A percentile compares a stretch with the other conserved stretches of the same genome.
These are phyloP conservation scores for Luidia sarsii DNA, from an alignment of 53 echinoderm and acorn worm species.

Conservation along the genomic window DNA sequence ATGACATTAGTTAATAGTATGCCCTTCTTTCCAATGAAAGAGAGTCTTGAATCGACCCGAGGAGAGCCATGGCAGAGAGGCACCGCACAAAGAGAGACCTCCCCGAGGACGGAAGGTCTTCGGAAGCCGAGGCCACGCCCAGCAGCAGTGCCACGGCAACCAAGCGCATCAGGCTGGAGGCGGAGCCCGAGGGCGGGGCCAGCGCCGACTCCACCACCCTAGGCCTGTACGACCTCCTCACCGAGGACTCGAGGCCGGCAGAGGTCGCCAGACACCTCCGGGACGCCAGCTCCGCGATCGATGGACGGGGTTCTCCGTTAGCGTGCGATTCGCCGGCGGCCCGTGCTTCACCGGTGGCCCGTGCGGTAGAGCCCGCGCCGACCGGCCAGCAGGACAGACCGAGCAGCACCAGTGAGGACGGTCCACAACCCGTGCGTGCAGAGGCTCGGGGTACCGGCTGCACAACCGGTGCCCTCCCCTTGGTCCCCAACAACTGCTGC, in stretches of 20 bases:
- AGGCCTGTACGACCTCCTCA: not conserved
- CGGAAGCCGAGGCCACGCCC: slow-evolving; percentile 36
- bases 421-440: too few relatives aligned
- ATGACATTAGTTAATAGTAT: too few relatives aligned
- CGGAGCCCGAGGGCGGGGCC: not conserved
- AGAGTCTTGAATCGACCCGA: not conserved
- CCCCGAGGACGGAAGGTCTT: not conserved
- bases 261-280: not conserved
- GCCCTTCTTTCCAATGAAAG: too few relatives aligned
- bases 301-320: too few relatives aligned
- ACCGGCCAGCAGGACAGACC: not conserved
- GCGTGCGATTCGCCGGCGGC: not conserved
- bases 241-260: too few relatives aligned
- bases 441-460: too few relatives aligned
- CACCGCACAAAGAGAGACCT: slow-evolving; percentile 19
- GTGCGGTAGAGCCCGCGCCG: not conserved
- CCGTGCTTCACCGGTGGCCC: not conserved
- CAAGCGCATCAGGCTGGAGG: slow-evolving; percentile 20
- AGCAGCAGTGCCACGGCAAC: not conserved
- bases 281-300: not conserved
- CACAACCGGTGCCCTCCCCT: too few relatives aligned
- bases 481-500: too few relatives aligned
- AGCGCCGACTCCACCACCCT: slow-evolving; percentile 20
- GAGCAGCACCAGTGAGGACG: slow-evolving; percentile 8
- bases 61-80: slow-evolving; percentile 24